Conservation (phyloP, 2,888 invertebrate genomes). For the Eubasilissa splendida region DNA sequence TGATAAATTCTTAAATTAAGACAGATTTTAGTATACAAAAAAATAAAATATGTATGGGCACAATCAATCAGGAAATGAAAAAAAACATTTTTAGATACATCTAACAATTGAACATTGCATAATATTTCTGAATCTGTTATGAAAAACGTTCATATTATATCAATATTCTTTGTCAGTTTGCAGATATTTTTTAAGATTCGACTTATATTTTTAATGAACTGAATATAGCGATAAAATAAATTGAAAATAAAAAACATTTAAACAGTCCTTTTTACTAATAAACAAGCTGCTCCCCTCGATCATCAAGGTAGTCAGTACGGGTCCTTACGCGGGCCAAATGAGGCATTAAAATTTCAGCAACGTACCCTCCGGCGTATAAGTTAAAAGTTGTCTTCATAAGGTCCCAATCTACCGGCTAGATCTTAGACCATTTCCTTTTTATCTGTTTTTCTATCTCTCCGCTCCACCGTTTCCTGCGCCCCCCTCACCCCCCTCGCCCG, state of each 20-base stretch:
- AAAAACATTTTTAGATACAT: too few relatives aligned
- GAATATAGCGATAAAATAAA: too few relatives aligned
- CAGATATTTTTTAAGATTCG: too few relatives aligned
- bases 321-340: conserved; percentile 53
- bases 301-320: conserved; percentile 35
- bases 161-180: too few relatives aligned
- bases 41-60: too few relatives aligned
- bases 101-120: too few relatives aligned
- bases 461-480: conserved; percentile 43
- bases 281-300: conserved; percentile 33
- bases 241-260: neutral
- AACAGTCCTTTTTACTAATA: conserved; percentile 25
- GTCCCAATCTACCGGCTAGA: conserved; percentile 52
- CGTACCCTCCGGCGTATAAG: conserved; percentile 50
- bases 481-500: conserved; percentile 7
- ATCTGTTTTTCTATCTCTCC: conserved; percentile 56
- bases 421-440: conserved; percentile 56
- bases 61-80: too few relatives aligned
- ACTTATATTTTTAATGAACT: too few relatives aligned
- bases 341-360: conserved; percentile 57
- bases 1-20: too few relatives aligned
- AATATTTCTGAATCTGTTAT: too few relatives aligned
- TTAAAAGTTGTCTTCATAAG: conserved; percentile 56
- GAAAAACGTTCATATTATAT: too few relatives aligned
- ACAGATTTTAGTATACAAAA: too few relatives aligned